phyloP scores from a whole-genome alignment of 2,113 vertebrate species.

The Aramus guarauna region DNA sequence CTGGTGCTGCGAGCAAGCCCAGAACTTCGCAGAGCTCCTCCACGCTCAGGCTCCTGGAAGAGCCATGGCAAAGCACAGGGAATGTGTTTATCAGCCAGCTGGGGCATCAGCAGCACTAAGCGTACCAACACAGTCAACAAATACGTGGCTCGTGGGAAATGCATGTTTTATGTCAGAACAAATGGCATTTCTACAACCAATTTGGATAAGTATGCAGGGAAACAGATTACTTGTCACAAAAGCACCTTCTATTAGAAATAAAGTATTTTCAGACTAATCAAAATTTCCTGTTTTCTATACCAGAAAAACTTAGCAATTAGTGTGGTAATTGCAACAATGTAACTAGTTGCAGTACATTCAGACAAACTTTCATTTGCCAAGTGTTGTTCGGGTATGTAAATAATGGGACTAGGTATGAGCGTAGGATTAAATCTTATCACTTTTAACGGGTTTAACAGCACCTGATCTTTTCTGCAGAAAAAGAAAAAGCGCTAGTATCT shows the following conservation, averaged over 20 bases:
- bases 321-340: background rate
- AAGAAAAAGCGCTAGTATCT: background rate
- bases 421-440: background rate
- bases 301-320: background rate
- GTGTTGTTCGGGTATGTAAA: background rate
- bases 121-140: background rate
- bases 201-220: background rate
- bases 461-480: background rate
- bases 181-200: background rate
- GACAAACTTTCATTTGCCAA: background rate
- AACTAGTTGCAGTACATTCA: background rate
- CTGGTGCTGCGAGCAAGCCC: background rate
- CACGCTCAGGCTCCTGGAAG: background rate
- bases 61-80: background rate
- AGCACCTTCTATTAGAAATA: background rate
- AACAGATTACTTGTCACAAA: background rate
- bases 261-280: background rate
- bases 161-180: background rate
- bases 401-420: background rate
- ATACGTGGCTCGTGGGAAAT: background rate
- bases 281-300: background rate
- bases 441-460: background rate
- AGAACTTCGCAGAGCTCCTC: background rate
- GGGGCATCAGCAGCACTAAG: background rate
- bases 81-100: background rate